These are phyloP conservation scores for Lamprologus callipterus DNA, from an alignment of 2,113 vertebrate genomes.

Conservation along the genomic window DNA sequence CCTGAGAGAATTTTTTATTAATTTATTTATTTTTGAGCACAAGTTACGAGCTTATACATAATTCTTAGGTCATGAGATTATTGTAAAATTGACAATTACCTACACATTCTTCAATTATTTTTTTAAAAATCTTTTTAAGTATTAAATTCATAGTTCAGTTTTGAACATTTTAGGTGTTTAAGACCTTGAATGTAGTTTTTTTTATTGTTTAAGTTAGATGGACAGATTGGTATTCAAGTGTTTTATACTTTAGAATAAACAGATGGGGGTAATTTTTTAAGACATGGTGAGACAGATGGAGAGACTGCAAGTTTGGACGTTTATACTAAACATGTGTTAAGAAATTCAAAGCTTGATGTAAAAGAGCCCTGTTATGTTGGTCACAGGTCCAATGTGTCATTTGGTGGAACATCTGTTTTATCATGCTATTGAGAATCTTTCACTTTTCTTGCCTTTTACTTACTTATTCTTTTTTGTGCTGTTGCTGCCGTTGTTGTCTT, in stretches of 20 bases:
- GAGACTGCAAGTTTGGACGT: neutral
- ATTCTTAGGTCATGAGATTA: neutral
- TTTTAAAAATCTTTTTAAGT: neutral
- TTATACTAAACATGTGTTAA: neutral
- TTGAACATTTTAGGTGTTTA: neutral
- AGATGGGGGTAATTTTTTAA: slow-evolving; percentile 13
- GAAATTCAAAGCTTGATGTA: neutral
- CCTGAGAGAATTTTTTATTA: neutral
- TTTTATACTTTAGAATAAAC: neutral
- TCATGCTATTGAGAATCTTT: neutral
- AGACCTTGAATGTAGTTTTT: neutral
- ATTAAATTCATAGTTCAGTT: neutral
- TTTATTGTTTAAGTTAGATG: neutral
- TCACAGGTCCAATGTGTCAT: slow-evolving; percentile 11
- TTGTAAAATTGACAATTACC: neutral
- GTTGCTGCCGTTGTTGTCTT: neutral
- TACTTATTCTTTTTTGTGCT: neutral
- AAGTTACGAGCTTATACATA: neutral
- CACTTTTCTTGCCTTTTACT: neutral
- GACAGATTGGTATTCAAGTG: neutral
- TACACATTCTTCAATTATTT: neutral
- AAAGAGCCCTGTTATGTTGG: neutral
- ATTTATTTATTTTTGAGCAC: neutral
- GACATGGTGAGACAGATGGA: slow-evolving; percentile 29
- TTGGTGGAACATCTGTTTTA: slow-evolving; percentile 23